Conservation (phyloP, 2,797 vertebrate species). For the Centroberyx gerrardi region DNA sequence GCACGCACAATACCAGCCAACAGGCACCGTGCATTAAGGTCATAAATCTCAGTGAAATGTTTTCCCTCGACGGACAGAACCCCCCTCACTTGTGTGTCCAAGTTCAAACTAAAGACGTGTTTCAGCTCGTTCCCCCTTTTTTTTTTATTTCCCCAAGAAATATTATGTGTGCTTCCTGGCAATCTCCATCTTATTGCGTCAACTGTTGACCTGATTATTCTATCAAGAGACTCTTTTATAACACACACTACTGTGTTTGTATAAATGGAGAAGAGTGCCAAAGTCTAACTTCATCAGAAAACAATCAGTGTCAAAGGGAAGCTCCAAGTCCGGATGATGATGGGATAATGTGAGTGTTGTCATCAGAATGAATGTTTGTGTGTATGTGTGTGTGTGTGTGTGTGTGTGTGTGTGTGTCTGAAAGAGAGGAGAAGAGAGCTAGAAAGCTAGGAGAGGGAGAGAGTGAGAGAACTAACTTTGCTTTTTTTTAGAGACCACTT, state of each 20-base stretch:
- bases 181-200: constrained; percentile 39
- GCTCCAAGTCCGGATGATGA: constrained; percentile 20
- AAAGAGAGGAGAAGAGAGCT: not conserved
- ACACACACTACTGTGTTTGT: constrained; percentile 42
- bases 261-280: constrained; percentile 32
- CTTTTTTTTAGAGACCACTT: too few species aligned
- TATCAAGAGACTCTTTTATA: constrained; percentile 2
- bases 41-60: constrained; percentile 17
- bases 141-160: not conserved
- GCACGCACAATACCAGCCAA: not conserved
- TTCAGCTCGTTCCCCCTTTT: not conserved
- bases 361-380: not conserved
- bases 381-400: not conserved
- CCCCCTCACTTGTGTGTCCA: not conserved
- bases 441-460: not conserved
- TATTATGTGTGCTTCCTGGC: not conserved
- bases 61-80: not conserved
- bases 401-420: not conserved
- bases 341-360: not conserved
- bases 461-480: not conserved
- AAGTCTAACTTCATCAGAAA: constrained; percentile 39
- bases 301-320: constrained; percentile 45
- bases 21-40: not conserved
- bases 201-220: constrained; percentile 34
- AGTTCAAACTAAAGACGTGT: not conserved